These are phyloP conservation scores for Orthosia gothica DNA, from an alignment of 2,888 invertebrate species.

Conservation along the genomic window DNA sequence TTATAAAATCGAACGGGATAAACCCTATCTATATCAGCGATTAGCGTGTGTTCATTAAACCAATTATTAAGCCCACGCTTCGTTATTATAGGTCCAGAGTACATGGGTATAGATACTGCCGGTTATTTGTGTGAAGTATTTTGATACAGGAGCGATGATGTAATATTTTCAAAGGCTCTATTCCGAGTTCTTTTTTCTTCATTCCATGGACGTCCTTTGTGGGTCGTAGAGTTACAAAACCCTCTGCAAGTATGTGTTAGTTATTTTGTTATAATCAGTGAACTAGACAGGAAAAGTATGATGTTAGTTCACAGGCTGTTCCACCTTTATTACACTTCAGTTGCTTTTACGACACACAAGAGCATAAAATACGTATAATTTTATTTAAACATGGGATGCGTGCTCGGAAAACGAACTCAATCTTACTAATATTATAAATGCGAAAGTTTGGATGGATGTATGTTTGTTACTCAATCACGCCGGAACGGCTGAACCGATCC, in stretches of 20 bases:
- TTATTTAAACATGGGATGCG: neutral
- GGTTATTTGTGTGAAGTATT: conserved; percentile 19
- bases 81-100: conserved; percentile 22
- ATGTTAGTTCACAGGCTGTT: conserved; percentile 22
- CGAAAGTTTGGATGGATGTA: too few relatives aligned
- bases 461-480: too few relatives aligned
- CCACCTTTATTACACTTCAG: conserved; percentile 41
- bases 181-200: conserved; percentile 40
- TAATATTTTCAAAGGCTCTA: conserved; percentile 22
- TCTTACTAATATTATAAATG: too few relatives aligned
- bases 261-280: conserved; percentile 46
- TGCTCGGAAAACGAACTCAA: neutral
- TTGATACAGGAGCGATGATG: conserved; percentile 28
- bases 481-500: too few relatives aligned
- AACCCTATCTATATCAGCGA: conserved; percentile 39
- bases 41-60: conserved; percentile 43
- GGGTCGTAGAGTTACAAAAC: neutral
- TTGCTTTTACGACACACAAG: conserved; percentile 21
- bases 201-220: conserved; percentile 31
- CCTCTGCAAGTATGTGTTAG: conserved; percentile 14
- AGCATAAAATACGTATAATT: conserved; percentile 3
- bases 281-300: conserved; percentile 8
- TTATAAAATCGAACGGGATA: conserved; percentile 64
- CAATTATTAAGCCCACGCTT: conserved; percentile 36
- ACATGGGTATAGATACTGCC: neutral